Base-by-base conservation (phyloP, 2,797 vertebrate genomes). In the Cyprinodon diabolis region DNA sequence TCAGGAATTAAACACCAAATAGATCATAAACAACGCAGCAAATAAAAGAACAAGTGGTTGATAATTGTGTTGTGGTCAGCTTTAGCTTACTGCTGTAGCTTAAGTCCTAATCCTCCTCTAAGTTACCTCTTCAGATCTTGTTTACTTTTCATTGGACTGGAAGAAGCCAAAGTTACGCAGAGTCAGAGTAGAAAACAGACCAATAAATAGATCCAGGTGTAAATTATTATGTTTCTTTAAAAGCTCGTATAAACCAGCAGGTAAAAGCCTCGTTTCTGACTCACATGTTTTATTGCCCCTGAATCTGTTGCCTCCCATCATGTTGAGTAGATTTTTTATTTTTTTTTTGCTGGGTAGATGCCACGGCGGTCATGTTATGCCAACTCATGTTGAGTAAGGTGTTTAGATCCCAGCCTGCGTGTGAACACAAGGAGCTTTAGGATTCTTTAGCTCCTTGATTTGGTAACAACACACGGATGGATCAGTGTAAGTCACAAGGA, bases 71-170 rank as follows among this genome's bases (percentile, higher is more conserved):
- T 54, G 49, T 51, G 30, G 15, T 52, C 21, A 21, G 56, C 54
- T 43, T 79, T 45, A 13, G 51, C 69, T 71, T 54, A 14, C 70
- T 25, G 57, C 43, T 8, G 71, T 71, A 79, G 63, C 58, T 67
- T 30, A 87, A 86, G 88, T 85, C 79, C 17, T 55, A 68, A 55
- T 55, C 54, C 21, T 55, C 54, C 74, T 72, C 57, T 60, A 69
- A 70, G 77, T 70, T 81, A 87, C 82, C 51, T 66, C 12, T 71
- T 87, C 52, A 84, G 67, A 77, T 68, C 74, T 74, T 82, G 81
- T 86, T 90, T 78, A 84, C 75, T 51, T 52, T 40, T 67, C 52
- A 57, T 15, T 6, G 58, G 65, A 23, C 66, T 62, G 68, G 52
- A 68, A 69, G 68, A 88, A 86, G 66, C 74, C 1, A 2, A 47